Evolutionary conservation across 2,888 invertebrate genomes (phyloP).

Genomic region (Onchidella celtica): DNA sequence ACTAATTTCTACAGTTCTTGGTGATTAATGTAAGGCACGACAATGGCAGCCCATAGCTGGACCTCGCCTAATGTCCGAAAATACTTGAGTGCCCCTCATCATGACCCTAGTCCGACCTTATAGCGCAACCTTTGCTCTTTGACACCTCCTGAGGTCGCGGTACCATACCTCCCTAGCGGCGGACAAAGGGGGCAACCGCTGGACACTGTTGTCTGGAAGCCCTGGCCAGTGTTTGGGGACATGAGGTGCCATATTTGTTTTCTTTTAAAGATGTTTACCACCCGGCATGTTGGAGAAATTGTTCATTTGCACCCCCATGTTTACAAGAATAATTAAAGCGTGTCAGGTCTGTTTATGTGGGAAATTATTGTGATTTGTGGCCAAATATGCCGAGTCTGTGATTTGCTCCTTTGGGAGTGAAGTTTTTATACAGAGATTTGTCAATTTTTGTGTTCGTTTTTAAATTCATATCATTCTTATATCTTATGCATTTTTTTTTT

Average conservation of each 20-base stretch:
- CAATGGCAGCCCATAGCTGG: neutral
- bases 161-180: neutral
- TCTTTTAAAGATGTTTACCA: neutral
- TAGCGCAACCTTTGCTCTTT: slow-evolving; percentile 27
- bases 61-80: neutral
- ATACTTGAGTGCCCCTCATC: neutral
- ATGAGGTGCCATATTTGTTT: slow-evolving; percentile 3
- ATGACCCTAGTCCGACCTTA: neutral
- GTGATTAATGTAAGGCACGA: slow-evolving; percentile 21
- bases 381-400: no score
- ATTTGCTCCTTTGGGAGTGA: no score
- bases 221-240: neutral
- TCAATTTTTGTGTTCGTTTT: no score
- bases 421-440: no score
- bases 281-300: neutral
- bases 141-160: slow-evolving; percentile 28
- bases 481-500: no score
- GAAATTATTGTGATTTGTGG: neutral
- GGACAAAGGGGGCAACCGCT: neutral
- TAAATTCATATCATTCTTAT: no score
- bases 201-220: neutral
- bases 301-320: neutral
- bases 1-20: neutral
- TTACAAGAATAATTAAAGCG: neutral
- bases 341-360: neutral